Evolutionary conservation across 2,113 vertebrate species (phyloP), one percentile per base, ranked within the genome.

Genomic region (Cercopithecus mona): DNA sequence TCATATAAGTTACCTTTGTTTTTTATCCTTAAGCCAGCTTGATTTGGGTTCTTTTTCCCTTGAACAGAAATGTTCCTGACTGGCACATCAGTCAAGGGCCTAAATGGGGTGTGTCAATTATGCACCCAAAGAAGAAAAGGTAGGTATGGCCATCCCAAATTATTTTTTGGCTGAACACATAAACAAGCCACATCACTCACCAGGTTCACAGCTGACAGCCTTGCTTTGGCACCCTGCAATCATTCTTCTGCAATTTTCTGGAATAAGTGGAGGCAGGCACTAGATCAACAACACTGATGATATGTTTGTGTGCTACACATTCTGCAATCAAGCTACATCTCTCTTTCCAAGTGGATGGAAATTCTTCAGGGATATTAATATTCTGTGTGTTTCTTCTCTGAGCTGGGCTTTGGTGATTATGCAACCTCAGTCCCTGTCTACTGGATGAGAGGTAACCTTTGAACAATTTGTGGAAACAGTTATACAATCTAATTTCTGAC

Each of bases 361-460:
- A 82, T 27, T 93, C 91, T 57, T 80, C 14, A 17, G 35, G 75
- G 35, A 79, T 52, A 50, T 97, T 86, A 90, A 57, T 81, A 73
- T 93, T 95, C 94, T 43, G 5, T 35, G 45, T 79, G 85, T 64
- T 84, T 30, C 50, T 6, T 86, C 38, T 55, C 81, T 61, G 48
- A 64, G 66, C 78, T 40, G 80, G 61, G 50, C 52, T 94, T 30
- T 6, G 3, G 35, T 70, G 32, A 38, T 43, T 90, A 73, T 92
- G 81, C 92, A 97, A 22, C 88, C 72, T 91, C 84, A 48, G 38
- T 22, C 20, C 40, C 87, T 88, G 93, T 95, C 94, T 97, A 59
- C 95, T 55, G 88, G 86, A 79, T 84, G 52, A 98, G 96, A 96
- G 91, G 95, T 3, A 96, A 98, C 94, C 97, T 98, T 96, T 93